These are phyloP conservation scores for Aphaenogaster floridana DNA, from an alignment of 1,140 invertebrate genomes.

Conservation along the genomic window DNA sequence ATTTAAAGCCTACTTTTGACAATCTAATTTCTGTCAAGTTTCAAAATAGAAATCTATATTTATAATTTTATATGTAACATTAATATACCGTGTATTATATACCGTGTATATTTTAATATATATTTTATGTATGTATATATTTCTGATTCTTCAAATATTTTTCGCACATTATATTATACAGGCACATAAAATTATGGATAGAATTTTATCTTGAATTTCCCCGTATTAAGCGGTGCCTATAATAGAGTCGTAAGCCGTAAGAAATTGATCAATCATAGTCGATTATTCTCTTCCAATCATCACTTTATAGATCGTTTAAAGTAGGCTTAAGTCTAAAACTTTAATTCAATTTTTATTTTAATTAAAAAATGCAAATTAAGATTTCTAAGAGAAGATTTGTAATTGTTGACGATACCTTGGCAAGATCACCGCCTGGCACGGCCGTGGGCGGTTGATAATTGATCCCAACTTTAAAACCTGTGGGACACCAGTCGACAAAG, in stretches of 20 bases:
- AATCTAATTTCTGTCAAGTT: background rate
- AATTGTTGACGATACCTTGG: conserved; percentile 81
- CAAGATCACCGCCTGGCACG: conserved; percentile 85
- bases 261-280: too few species aligned
- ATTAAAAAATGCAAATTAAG: background rate
- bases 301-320: background rate
- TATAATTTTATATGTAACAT: background rate
- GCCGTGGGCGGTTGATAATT: conserved; percentile 92
- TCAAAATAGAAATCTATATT: background rate
- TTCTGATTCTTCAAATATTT: background rate
- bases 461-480: conserved; percentile 91
- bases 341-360: background rate
- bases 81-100: background rate
- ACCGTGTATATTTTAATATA: background rate
- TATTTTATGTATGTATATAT: background rate
- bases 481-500: conserved; percentile 92
- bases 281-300: too few species aligned
- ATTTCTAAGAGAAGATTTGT: background rate
- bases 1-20: background rate
- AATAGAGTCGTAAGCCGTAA: too few species aligned
- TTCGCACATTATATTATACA: background rate
- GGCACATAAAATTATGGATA: background rate
- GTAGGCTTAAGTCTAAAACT: background rate
- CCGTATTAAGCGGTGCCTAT: too few species aligned
- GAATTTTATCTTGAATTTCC: background rate